These are phyloP conservation scores for Semnopithecus entellus DNA, from an alignment of 2,113 vertebrate species.

Conservation along the genomic window DNA sequence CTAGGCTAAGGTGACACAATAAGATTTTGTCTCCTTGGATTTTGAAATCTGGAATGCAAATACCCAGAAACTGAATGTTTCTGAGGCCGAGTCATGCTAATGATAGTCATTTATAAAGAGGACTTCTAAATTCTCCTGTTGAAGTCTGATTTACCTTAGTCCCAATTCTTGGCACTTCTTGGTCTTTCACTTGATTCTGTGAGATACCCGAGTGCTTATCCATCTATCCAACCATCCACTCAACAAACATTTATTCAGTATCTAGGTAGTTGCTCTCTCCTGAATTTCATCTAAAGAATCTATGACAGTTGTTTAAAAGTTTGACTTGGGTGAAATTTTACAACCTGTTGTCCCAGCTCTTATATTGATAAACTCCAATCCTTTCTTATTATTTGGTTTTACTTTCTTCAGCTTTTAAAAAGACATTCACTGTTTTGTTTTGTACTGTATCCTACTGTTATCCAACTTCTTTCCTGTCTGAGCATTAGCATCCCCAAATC, in stretches of 20 bases:
- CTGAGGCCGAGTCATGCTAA: neutral
- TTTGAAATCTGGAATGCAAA: neutral
- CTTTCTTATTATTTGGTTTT: neutral
- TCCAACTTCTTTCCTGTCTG: neutral
- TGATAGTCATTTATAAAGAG: neutral
- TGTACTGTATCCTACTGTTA: neutral
- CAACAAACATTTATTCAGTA: neutral
- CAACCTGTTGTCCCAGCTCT: neutral
- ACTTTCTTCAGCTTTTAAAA: neutral
- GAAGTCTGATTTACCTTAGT: neutral
- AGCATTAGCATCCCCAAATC: neutral
- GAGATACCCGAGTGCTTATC: neutral
- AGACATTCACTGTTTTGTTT: slow-evolving; percentile 10
- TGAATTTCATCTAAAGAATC: neutral
- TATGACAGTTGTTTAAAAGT: slow-evolving; percentile 4
- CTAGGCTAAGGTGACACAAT: neutral
- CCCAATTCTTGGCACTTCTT: neutral
- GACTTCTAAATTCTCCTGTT: neutral
- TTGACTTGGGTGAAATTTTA: slow-evolving; percentile 14
- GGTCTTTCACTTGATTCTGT: neutral
- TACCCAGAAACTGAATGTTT: neutral
- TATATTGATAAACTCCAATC: neutral
- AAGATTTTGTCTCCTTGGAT: neutral
- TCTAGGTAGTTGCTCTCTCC: neutral
- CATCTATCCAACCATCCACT: neutral